Evolutionary conservation across 2,113 vertebrate species (phyloP).

Genomic region (Lamprologus sp.): DNA sequence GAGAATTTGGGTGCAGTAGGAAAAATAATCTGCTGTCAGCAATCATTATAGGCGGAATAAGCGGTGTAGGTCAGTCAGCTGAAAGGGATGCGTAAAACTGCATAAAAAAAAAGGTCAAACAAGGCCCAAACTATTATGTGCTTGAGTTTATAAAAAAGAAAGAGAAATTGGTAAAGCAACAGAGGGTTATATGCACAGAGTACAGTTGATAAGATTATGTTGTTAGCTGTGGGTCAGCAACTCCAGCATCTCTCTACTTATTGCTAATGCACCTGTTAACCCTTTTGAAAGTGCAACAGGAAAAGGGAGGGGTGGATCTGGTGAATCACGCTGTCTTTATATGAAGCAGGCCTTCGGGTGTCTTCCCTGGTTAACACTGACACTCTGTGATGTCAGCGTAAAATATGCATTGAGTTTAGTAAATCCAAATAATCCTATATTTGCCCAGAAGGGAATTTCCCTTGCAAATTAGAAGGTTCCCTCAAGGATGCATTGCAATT

Average conservation of each 20-base stretch:
- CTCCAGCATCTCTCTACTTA: neutral
- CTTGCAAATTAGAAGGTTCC: slow-evolving; percentile 35
- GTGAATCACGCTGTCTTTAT: neutral
- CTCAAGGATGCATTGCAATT: neutral
- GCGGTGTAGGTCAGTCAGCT: slow-evolving; percentile 25
- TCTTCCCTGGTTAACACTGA: neutral
- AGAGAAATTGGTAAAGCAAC: neutral
- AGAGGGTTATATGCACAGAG: neutral
- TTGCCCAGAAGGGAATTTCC: slow-evolving; percentile 11
- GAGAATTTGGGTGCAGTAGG: slow-evolving; percentile 41
- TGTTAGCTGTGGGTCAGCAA: neutral
- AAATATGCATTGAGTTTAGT: neutral
- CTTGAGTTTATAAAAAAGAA: neutral
- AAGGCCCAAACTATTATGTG: neutral
- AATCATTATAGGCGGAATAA: slow-evolving; percentile 40
- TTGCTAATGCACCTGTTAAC: slow-evolving; percentile 43
- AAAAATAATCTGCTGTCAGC: slow-evolving; percentile 44
- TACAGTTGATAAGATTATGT: neutral
- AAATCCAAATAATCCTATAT: slow-evolving; percentile 10
- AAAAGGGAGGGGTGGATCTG: neutral
- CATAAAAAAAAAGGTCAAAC: neutral
- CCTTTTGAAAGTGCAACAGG: neutral
- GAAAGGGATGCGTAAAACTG: slow-evolving; percentile 10
- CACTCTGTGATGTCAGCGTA: neutral
- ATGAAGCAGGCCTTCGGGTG: neutral